Evolutionary conservation across 2,888 invertebrate species (phyloP), one percentile per base, ranked within the genome.

Genomic region (Meiosimyza decipiens): DNA sequence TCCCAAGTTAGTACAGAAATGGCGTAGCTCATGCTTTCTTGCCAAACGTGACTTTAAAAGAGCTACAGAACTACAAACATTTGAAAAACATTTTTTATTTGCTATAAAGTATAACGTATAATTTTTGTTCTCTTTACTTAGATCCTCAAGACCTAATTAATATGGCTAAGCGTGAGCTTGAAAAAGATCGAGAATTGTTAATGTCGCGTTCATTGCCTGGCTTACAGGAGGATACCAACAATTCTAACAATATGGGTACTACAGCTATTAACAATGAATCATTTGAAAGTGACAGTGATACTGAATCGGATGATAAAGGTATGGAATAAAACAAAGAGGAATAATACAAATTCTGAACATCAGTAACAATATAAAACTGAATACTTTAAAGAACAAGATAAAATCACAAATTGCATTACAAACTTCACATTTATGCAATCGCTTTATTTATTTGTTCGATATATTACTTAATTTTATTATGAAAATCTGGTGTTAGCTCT

Each of bases 121-220:
- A 40, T 40, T 40, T 40, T 40, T 40, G 40, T 40, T 66, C 79
- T 72, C 1, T 40, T 40, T 40, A 49, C 9, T 6, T 52, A 80
- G 89, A 89, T 74, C 82, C 89, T 5, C 88, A 82, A 54, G 79
- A 89, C 6, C 85, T 92, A 60, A 87, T 97, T 18, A 92, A 92
- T 77, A 92, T 94, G 79, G 96, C 97, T 5, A 96, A 95, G 83
- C 89, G 90, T 62, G 95, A 95, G 79, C 86, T 97, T 0, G 92
- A 93, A 80, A 92, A 92, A 85, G 91, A 92, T 79, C 89, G 90
- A 16, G 88, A 89, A 74, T 73, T 86, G 1, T 76, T 89, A 16
- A 86, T 87, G 86, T 84, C 84, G 0, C 83, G 82, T 7, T 86
- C 86, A 11, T 75, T 87, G 71, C 83, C 86, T 72, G 88, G 84